Percentiles rank a stretch among this genome's conserved stretches.
phyloP scores from a whole-genome alignment of 1,140 invertebrate species.

The Drosophila kikkawai region DNA sequence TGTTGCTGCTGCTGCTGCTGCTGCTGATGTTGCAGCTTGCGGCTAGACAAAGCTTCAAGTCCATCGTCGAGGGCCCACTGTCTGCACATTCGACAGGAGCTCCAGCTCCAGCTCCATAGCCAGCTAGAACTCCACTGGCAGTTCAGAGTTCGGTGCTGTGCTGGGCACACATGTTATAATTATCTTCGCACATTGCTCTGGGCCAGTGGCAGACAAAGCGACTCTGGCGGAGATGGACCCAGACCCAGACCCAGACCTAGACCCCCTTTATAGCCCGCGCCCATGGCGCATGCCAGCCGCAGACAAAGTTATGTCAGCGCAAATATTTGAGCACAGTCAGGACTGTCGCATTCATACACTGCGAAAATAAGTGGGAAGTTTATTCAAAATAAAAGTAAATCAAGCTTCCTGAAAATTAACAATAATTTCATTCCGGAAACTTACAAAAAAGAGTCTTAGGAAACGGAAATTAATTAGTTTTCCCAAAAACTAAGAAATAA shows the following conservation, averaged over 20 bases:
- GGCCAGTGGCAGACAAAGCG: constrained; percentile 63
- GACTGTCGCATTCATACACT: constrained; percentile 29
- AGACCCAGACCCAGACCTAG: constrained; percentile 1
- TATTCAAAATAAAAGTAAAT: not conserved
- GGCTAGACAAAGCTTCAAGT: constrained; percentile 59
- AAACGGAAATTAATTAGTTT: not conserved
- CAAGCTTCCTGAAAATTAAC: not conserved
- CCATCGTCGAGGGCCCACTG: constrained; percentile 34
- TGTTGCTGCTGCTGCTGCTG: constrained; percentile 34
- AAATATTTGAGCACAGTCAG: constrained; percentile 73
- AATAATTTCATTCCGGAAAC: not conserved
- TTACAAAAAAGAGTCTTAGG: not conserved
- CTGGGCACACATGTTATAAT: constrained; percentile 67
- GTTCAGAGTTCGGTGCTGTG: constrained; percentile 8
- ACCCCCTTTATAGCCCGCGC: not conserved
- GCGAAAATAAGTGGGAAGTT: not conserved
- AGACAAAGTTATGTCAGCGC: constrained; percentile 82
- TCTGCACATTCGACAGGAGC: constrained; percentile 14
- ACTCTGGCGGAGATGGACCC: constrained; percentile 15
- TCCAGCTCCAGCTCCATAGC: not conserved
- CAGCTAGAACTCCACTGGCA: constrained; percentile 5
- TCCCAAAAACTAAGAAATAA: not conserved
- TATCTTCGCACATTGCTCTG: constrained; percentile 72
- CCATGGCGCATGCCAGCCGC: constrained; percentile 67
- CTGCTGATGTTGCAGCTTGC: constrained; percentile 55